A percentile compares a stretch with the other conserved stretches of the same genome.
These are phyloP conservation scores for Harmothoe impar DNA, from an alignment of 2,888 invertebrate species.

Conservation along the genomic window DNA sequence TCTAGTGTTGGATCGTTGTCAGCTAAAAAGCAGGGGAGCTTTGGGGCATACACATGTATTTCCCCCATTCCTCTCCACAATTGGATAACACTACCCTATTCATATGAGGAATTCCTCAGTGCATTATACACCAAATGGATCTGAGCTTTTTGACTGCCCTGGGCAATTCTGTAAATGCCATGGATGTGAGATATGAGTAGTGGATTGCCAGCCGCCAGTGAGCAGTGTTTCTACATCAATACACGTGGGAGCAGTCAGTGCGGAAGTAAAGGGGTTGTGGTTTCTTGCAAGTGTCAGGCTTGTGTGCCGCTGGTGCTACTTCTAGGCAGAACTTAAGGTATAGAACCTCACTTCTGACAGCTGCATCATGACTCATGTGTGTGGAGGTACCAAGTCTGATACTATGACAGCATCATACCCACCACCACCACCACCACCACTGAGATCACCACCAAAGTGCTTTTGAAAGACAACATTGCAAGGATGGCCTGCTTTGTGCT, in stretches of 20 bases:
- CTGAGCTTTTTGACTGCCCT: background rate
- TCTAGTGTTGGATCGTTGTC: no score
- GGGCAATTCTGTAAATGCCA: background rate
- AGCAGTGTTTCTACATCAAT: slow-evolving; percentile 18
- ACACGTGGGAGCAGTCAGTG: background rate
- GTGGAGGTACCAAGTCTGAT: background rate
- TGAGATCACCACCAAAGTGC: background rate
- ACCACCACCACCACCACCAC: background rate
- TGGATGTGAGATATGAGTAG: slow-evolving; percentile 14
- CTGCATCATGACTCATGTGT: background rate
- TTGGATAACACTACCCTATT: no score
- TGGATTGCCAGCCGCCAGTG: background rate
- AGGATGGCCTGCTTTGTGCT: slow-evolving; percentile 42
- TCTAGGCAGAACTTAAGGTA: background rate
- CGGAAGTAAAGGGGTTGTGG: slow-evolving; percentile 16
- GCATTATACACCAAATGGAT: background rate
- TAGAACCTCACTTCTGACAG: background rate
- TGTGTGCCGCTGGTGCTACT: background rate
- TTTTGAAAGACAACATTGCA: background rate
- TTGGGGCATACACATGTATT: no score
- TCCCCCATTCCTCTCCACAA: no score
- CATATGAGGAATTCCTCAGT: background rate
- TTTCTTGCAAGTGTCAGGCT: background rate
- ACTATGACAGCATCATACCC: background rate
- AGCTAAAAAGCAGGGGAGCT: no score